A percentile compares a stretch with the other conserved stretches of the same genome.
These are phyloP conservation scores for Orchestia grillus DNA, from an alignment of 1,140 invertebrate genomes.

Conservation along the genomic window DNA sequence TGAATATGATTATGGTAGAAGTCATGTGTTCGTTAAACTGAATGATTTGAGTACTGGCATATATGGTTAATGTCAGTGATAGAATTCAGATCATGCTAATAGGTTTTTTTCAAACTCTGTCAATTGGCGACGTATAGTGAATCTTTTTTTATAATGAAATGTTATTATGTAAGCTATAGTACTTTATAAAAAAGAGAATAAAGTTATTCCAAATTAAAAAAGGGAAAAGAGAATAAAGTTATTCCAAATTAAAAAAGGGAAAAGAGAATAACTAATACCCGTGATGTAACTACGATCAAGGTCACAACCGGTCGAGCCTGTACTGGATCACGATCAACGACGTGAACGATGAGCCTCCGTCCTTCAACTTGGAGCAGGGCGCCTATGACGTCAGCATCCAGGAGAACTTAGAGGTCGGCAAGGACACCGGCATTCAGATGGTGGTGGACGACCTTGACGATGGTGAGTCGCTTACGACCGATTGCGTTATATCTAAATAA, in stretches of 20 bases:
- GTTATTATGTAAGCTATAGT: not conserved
- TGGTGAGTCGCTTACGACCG: not conserved
- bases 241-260: too few relatives aligned
- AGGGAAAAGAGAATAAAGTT: too few relatives aligned
- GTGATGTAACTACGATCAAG: not conserved
- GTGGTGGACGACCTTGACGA: slow-evolving; percentile 53
- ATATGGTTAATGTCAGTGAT: too few relatives aligned
- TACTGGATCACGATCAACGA: slow-evolving; percentile 60
- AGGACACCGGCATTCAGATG: slow-evolving; percentile 56
- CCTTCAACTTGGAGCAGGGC: slow-evolving; percentile 51
- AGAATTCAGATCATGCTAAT: too few relatives aligned
- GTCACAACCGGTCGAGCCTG: slow-evolving; percentile 20
- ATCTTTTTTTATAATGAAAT: not conserved
- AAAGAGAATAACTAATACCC: not conserved
- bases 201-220: too few relatives aligned
- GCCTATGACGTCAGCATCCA: slow-evolving; percentile 41
- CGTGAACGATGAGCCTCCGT: slow-evolving; percentile 52
- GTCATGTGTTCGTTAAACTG: too few relatives aligned
- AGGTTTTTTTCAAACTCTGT: not conserved
- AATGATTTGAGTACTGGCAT: too few relatives aligned
- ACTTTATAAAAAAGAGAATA: too few relatives aligned
- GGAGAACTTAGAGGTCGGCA: slow-evolving; percentile 55
- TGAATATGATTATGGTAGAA: too few relatives aligned
- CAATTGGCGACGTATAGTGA: not conserved
- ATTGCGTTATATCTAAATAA: not conserved